Conservation (phyloP, 1,140 invertebrate species). For the Drosophila bipectinata region DNA sequence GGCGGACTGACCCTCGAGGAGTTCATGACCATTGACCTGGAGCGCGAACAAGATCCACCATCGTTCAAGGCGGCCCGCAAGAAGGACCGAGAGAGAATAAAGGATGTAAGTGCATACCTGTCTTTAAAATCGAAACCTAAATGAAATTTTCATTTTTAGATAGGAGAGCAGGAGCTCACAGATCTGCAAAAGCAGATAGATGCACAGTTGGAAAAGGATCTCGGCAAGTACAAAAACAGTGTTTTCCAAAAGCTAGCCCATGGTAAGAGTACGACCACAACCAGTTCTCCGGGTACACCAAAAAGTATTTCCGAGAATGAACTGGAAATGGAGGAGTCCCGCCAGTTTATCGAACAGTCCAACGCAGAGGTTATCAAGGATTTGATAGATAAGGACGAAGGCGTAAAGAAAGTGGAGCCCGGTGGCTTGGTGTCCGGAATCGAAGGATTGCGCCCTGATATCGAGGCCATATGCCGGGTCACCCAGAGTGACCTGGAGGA, state of each 20-base stretch:
- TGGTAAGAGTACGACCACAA: conserved; percentile 5
- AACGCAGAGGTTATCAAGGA: conserved; percentile 85
- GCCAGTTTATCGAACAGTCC: conserved; percentile 86
- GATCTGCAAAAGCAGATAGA: conserved; percentile 91
- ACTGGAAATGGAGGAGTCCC: conserved; percentile 84
- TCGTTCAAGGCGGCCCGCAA: conserved; percentile 95
- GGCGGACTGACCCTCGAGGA: conserved; percentile 96
- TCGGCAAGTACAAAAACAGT: conserved; percentile 81
- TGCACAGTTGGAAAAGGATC: conserved; percentile 88
- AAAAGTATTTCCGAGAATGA: conserved; percentile 41
- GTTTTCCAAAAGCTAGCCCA: conserved; percentile 52
- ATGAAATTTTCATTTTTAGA: conserved; percentile 32
- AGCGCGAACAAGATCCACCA: conserved; percentile 98
- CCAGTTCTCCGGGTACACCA: conserved; percentile 11
- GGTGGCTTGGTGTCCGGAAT: conserved; percentile 47
- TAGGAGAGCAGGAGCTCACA: conserved; percentile 87
- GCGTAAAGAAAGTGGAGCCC: conserved; percentile 23
- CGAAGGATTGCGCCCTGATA: conserved; percentile 77
- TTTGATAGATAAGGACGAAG: conserved; percentile 77
- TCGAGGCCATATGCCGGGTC: conserved; percentile 77
- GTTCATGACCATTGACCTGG: conserved; percentile 98
- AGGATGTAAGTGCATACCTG: conserved; percentile 86
- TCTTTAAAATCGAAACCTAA: not conserved
- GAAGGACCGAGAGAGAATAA: conserved; percentile 92
- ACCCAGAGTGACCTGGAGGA: conserved; percentile 67